These are phyloP conservation scores for Loriculus beryllinus DNA, from an alignment of 2,797 vertebrate species.

Conservation along the genomic window DNA sequence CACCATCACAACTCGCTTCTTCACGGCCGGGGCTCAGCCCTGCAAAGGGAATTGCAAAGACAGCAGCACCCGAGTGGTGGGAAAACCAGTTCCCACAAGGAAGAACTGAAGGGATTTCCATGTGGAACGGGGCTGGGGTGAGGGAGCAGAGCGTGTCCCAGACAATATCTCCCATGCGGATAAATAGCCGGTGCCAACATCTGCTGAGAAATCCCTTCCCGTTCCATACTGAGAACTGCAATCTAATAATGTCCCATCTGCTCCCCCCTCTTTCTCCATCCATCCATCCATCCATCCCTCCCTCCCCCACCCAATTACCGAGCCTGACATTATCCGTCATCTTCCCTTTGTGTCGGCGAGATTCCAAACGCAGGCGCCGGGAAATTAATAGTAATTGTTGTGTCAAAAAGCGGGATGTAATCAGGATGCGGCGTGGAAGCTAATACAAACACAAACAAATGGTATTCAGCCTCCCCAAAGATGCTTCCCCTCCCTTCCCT, in stretches of 20 bases:
- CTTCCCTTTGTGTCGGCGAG: slow-evolving; percentile 69
- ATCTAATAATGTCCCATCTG: slow-evolving; percentile 66
- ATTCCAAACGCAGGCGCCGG: slow-evolving; percentile 67
- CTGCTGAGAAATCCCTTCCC: slow-evolving; percentile 52
- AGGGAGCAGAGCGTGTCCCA: not conserved
- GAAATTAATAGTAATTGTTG: slow-evolving; percentile 80
- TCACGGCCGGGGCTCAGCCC: not conserved
- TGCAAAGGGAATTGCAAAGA: not conserved
- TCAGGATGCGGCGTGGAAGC: slow-evolving; percentile 73
- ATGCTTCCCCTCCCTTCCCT: slow-evolving; percentile 56
- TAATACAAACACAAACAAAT: slow-evolving; percentile 80
- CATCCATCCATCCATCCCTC: not conserved
- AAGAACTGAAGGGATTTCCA: not conserved
- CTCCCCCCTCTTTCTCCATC: not conserved
- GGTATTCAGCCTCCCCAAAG: slow-evolving; percentile 74
- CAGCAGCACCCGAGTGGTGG: rapidly evolving
- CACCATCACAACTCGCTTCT: rapidly evolving
- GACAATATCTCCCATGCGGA: not conserved
- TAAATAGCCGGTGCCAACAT: not conserved
- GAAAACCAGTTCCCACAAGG: not conserved
- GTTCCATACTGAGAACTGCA: not conserved
- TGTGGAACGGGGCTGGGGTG: not conserved
- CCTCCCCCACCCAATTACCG: slow-evolving; percentile 67
- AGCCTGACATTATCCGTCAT: slow-evolving; percentile 73
- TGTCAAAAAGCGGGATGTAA: slow-evolving; percentile 71